phyloP scores from a whole-genome alignment of 2,888 invertebrate species.

The Bruchidius siliquastri region DNA sequence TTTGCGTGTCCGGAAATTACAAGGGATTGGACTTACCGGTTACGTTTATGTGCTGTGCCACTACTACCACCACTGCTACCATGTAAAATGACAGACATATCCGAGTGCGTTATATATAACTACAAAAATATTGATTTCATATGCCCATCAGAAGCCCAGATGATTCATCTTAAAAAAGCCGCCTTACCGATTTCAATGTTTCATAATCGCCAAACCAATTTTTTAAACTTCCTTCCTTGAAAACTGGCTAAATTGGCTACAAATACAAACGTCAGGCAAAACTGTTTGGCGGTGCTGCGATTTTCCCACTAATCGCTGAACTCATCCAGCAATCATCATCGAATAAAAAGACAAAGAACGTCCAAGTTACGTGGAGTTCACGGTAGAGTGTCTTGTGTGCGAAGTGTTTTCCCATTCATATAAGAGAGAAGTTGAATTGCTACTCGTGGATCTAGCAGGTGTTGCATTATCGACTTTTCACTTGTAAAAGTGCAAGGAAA shows the following conservation, averaged over 20 bases:
- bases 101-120: background rate
- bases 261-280: no score
- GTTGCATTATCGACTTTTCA: constrained; percentile 19
- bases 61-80: background rate
- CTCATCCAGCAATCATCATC: background rate
- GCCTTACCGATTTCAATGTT: no score
- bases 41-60: background rate
- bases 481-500: constrained; percentile 8
- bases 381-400: background rate
- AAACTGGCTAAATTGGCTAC: no score
- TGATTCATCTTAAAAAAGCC: no score
- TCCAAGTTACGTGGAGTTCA: background rate
- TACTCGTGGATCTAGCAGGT: background rate
- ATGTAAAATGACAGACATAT: background rate
- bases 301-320: no score
- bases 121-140: background rate
- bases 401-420: background rate
- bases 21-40: background rate
- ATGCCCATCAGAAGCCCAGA: no score
- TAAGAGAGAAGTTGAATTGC: background rate
- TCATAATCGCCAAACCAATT: no score
- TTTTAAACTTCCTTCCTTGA: no score
- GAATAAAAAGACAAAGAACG: background rate
- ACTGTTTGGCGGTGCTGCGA: no score
- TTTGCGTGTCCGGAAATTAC: no score